Evolutionary conservation across 53 echinoderm and acorn worm species (phyloP), one percentile per base, ranked within the genome.

Genomic region (Hippasteria phrygiana): DNA sequence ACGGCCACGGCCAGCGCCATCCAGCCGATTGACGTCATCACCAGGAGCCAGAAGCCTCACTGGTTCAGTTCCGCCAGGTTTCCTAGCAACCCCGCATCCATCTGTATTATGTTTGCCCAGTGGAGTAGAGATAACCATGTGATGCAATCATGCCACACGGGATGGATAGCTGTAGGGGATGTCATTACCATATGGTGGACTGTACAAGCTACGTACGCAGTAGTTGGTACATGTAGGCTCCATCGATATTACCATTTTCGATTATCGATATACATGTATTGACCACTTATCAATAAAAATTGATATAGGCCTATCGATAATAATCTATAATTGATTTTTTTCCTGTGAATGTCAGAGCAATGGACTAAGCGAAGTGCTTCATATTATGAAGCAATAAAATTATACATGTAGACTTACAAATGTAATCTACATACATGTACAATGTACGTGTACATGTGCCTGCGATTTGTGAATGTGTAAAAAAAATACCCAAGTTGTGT

Each of bases 21-120:
- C 16, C 26, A 59, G 59, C 26, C 59, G 24, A 82, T 82, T 82
- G 82, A 82, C 82, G 82, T 82, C 82, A 77, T 42, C 27, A 27
- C 36, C 4, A 9, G 16, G 37, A 62, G 26, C 82, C 82, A 41
- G 41, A 18, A 46, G 45, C 63, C 66, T 43, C 26, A 42, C 66
- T 16, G 6, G 82, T 82, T 82, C 82, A 56, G 55, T 56, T 78
- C 78, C 37, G 78, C 59, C 43, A 37, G 16, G 82, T 82, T 48
- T 38, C 82, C 45, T 62, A 62, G 82, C 82, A 82, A 82, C 82
- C 82, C 45, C 22, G 82, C 82, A 82, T 82, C 82, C 82, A 27
- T 24, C 82, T 37, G 36, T 65, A 82, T 82, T 82, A 82, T 82
- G 82, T 82, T 82, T 82, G 82, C 82, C 82, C 64, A 82, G 66